Conservation (phyloP, 1,140 invertebrate genomes). For the Frieseomelitta varia region DNA sequence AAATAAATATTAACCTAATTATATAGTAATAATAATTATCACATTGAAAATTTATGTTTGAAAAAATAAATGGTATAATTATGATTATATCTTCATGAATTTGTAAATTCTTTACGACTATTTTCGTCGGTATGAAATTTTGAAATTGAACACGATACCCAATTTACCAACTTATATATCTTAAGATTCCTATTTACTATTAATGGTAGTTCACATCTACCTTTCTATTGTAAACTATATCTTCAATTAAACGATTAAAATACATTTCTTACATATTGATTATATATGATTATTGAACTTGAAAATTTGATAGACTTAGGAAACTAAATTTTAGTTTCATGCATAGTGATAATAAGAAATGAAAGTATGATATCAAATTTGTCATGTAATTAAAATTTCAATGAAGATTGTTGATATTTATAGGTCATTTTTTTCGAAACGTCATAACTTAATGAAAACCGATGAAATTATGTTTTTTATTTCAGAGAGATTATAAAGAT, state of each 20-base stretch:
- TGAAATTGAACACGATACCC: not conserved
- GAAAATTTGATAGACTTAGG: not conserved
- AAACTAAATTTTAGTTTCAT: not conserved
- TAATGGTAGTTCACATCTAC: not conserved
- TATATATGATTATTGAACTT: not conserved
- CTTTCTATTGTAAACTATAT: not conserved
- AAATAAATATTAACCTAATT: not conserved
- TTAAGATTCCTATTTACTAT: not conserved
- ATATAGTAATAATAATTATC: not conserved
- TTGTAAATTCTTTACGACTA: not conserved
- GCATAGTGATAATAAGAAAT: not conserved
- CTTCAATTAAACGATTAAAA: not conserved
- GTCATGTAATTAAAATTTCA: not conserved
- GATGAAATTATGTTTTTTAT: not conserved
- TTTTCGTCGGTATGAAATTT: not conserved
- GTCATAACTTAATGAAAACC: not conserved
- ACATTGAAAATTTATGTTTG: not conserved
- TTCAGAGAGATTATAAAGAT: not conserved
- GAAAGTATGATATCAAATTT: not conserved
- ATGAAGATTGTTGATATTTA: not conserved
- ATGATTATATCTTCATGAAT: not conserved
- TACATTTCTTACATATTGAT: not conserved
- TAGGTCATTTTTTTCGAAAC: not conserved
- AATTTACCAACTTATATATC: not conserved
- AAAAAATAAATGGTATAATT: not conserved